These are phyloP conservation scores for Colius striatus DNA, from an alignment of 2,113 vertebrate species.

Conservation along the genomic window DNA sequence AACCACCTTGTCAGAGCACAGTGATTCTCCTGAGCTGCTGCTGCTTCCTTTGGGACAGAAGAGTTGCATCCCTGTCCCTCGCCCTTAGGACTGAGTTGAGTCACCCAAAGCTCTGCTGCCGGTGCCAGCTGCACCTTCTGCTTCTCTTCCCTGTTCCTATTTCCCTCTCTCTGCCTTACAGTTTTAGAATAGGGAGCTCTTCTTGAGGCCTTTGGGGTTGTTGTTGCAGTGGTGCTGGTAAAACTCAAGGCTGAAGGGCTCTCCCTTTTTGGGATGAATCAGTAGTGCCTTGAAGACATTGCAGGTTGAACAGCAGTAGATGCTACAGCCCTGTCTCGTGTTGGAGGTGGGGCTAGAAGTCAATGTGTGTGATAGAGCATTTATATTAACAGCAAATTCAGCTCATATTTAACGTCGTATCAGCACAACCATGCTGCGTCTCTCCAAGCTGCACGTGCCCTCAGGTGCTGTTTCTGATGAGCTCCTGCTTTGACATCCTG, in stretches of 20 bases:
- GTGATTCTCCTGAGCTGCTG: neutral
- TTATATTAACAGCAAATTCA: neutral
- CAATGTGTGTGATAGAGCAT: neutral
- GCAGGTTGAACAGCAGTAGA: neutral
- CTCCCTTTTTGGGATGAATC: neutral
- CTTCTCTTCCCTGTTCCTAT: neutral
- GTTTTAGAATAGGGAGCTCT: neutral
- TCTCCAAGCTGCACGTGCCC: accelerated
- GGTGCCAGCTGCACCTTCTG: neutral
- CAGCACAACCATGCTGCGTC: neutral
- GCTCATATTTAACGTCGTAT: neutral
- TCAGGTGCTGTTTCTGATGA: neutral
- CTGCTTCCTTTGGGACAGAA: neutral
- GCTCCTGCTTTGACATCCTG: neutral
- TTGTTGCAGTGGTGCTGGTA: neutral
- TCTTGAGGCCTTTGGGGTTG: neutral
- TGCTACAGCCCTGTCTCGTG: neutral
- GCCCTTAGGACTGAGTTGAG: neutral
- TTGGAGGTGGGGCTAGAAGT: neutral
- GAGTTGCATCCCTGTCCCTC: neutral
- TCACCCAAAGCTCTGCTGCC: neutral
- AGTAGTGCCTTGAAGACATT: neutral
- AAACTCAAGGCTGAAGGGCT: neutral
- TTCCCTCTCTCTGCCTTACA: neutral
- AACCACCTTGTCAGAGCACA: neutral